These are phyloP conservation scores for Drosophila mulleri DNA, from an alignment of 2,888 invertebrate genomes.

Conservation along the genomic window DNA sequence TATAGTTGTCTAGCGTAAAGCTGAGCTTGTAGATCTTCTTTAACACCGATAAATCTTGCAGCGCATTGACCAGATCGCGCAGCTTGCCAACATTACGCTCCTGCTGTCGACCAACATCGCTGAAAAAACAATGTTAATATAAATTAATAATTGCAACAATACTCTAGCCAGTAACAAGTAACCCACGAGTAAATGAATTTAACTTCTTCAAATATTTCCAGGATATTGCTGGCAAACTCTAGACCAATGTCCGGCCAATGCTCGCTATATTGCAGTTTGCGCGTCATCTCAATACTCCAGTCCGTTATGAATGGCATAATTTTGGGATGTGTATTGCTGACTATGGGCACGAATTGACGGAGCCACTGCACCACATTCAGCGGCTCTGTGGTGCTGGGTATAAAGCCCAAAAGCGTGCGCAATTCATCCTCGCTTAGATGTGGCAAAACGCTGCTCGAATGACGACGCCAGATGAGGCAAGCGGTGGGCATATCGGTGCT, in stretches of 20 bases:
- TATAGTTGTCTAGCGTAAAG: slow-evolving; percentile 84
- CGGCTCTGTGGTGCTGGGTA: slow-evolving; percentile 82
- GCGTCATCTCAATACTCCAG: slow-evolving; percentile 83
- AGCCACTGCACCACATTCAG: slow-evolving; percentile 84
- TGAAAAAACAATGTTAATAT: slow-evolving; percentile 26
- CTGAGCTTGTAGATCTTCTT: slow-evolving; percentile 83
- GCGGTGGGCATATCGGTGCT: slow-evolving; percentile 82
- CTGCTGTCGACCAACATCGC: slow-evolving; percentile 83
- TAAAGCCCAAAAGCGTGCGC: slow-evolving; percentile 76
- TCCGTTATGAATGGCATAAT: slow-evolving; percentile 83
- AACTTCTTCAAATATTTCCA: slow-evolving; percentile 83
- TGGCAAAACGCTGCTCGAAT: slow-evolving; percentile 81
- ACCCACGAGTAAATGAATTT: slow-evolving; percentile 83
- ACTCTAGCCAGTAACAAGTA: background rate
- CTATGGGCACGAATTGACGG: slow-evolving; percentile 82
- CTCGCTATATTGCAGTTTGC: slow-evolving; percentile 82
- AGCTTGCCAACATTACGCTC: slow-evolving; percentile 82
- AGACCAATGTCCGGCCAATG: slow-evolving; percentile 85
- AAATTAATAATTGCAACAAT: background rate
- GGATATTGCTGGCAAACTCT: slow-evolving; percentile 83
- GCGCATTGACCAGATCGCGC: slow-evolving; percentile 78
- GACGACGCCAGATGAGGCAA: slow-evolving; percentile 84
- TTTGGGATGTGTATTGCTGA: slow-evolving; percentile 82
- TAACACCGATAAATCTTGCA: slow-evolving; percentile 82
- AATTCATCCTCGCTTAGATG: slow-evolving; percentile 77